Evolutionary conservation across 2,888 invertebrate genomes (phyloP), one percentile per base, ranked within the genome.

Genomic region (Apamea monoglypha): DNA sequence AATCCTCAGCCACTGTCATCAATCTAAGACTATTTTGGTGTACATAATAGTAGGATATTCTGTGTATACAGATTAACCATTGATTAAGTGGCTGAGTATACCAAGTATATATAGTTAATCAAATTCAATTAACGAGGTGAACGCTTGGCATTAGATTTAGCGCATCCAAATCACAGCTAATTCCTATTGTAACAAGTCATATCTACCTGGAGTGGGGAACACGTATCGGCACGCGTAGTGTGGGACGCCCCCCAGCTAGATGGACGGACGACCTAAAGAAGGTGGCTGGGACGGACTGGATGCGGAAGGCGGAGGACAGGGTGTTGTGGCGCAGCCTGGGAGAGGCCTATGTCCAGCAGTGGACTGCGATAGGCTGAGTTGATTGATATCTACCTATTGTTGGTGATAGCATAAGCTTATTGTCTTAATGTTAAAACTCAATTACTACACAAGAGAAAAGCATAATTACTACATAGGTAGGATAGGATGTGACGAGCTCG

Each of bases 101-200:
- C 61, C 32, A 53, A 73, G n/a, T 68, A 78, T 36, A 47, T 36
- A 59, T 29, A 72, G 68, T 64, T 69, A 75, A 82, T 84, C 73
- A 78, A 78, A 78, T 85, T 80, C 74, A 85, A 76, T 84, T 74
- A 82, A 68, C 67, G 36, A 25, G 25, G 61, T 14, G 64, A 73
- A 53, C 18, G 76, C 53, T 53, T 63, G 70, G 50, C 61, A 47
- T 67, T 76, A 68, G 2, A 69, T 72, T 78, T 67, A 67, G 69
- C 44, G 72, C n/a, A 63, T 61, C 68, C 59, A 71, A 25, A 66
- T 72, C 32, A 63, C 18, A 8, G 63, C 53, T 74, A 59, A 82
- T 70, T 78, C 32, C 21, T 44, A 61, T 70, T 44, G 59, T 29
- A n/a, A 56, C 32, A 71, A 63, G 64, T 63, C 53, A 74, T 75